Evolutionary conservation across 2,113 vertebrate species (phyloP).

Genomic region (Callorhinus ursinus): DNA sequence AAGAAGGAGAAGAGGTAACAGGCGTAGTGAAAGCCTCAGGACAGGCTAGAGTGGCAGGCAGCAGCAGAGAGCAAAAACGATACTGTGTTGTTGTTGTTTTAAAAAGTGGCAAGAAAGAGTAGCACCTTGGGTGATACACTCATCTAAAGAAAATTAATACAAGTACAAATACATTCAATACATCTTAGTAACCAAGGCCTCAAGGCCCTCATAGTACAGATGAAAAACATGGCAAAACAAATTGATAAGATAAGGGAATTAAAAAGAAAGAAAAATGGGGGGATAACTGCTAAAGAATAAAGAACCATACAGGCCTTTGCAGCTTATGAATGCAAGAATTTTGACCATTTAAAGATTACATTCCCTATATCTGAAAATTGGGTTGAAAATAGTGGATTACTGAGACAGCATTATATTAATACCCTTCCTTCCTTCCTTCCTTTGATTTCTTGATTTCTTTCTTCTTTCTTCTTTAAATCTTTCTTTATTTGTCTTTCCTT

Average conservation of each 20-base stretch:
- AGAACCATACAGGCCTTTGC: fast-evolving
- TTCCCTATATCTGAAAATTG: background rate
- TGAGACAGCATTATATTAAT: background rate
- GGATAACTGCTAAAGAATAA: background rate
- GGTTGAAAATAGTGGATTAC: background rate
- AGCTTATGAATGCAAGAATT: background rate
- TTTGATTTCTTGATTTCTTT: background rate
- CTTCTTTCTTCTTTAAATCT: background rate
- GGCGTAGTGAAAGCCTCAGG: background rate
- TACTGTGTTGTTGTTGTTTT: background rate
- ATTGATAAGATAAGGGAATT: background rate
- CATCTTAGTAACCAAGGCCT: background rate
- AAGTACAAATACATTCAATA: background rate
- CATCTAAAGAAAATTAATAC: background rate
- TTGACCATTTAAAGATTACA: background rate
- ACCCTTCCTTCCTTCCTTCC: background rate
- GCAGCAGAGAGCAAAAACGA: background rate
- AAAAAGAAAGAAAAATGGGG: background rate
- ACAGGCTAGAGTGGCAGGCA: background rate
- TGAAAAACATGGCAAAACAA: background rate
- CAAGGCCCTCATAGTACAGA: background rate
- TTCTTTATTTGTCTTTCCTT: background rate
- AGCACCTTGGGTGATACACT: background rate
- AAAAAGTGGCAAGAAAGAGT: background rate
- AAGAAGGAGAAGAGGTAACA: background rate